These are phyloP conservation scores for Astyanax mexicanus DNA, from an alignment of 2,797 vertebrate species.

Conservation along the genomic window DNA sequence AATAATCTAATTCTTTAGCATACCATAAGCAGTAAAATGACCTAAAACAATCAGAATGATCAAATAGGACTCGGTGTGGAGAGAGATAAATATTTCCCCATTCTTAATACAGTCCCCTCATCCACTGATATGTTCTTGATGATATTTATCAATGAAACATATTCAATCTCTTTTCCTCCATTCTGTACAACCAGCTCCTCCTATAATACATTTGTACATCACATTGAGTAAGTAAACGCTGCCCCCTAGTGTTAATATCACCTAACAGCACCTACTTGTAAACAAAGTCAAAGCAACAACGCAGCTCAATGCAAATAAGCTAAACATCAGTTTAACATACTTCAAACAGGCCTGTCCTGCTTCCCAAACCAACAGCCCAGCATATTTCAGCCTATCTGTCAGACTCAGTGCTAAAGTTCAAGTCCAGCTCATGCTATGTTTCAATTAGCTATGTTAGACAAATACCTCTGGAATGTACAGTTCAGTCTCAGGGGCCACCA, in stretches of 20 bases:
- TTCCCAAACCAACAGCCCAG: not conserved
- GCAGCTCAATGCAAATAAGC: not conserved
- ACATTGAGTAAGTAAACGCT: slow-evolving; percentile 24
- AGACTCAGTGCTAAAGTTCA: not conserved
- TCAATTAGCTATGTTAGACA: not conserved
- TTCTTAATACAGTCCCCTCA: no score
- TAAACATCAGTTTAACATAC: not conserved
- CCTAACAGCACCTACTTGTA: not conserved
- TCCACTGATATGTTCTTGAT: no score
- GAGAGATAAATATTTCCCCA: no score
- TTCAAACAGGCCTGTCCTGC: not conserved
- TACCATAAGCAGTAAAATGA: no score
- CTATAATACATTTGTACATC: not conserved
- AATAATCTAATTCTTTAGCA: no score
- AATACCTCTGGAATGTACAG: no score
- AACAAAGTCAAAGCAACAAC: not conserved
- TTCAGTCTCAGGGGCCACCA: not conserved
- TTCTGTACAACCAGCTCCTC: no score
- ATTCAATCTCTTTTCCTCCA: no score
- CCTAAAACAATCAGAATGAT: no score
- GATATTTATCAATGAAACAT: no score
- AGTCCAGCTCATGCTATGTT: not conserved
- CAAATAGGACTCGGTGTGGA: no score
- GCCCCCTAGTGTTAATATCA: slow-evolving; percentile 38
- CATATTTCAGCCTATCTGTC: not conserved